Evolutionary conservation across 2,888 invertebrate genomes (phyloP).

Genomic region (Malacosoma neustria): DNA sequence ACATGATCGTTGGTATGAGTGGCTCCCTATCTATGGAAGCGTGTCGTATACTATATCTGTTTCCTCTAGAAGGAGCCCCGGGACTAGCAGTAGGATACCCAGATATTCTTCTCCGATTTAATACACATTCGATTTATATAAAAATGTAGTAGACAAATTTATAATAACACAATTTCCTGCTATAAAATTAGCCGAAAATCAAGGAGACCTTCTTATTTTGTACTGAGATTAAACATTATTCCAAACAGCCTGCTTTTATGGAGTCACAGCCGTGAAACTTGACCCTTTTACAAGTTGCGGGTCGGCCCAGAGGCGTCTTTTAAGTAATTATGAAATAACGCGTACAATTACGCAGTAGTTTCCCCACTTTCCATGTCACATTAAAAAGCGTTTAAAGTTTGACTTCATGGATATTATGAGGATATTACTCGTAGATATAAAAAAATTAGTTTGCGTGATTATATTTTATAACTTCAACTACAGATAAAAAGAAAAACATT

Average conservation of each 20-base stretch:
- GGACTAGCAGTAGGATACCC: no score
- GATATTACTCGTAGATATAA: neutral
- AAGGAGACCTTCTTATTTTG: neutral
- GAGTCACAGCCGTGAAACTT: slow-evolving; percentile 1
- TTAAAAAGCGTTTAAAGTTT: neutral
- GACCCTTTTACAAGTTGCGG: slow-evolving; percentile 8
- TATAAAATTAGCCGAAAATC: neutral
- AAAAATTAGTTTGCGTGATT: no score
- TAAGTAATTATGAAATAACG: slow-evolving; percentile 15
- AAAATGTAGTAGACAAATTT: no score
- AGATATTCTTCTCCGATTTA: no score
- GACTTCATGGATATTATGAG: neutral
- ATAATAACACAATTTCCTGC: no score
- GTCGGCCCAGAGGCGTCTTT: slow-evolving; percentile 6
- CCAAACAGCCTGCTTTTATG: neutral
- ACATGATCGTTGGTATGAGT: no score
- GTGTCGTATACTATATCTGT: no score
- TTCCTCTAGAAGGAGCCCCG: no score
- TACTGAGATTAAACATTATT: neutral
- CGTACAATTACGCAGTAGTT: neutral
- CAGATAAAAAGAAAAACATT: no score
- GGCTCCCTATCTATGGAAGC: no score
- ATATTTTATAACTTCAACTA: no score
- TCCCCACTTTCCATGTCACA: neutral
- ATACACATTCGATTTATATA: no score